Evolutionary conservation across 2,797 vertebrate genomes (phyloP).

Genomic region (Helostoma temminkii): DNA sequence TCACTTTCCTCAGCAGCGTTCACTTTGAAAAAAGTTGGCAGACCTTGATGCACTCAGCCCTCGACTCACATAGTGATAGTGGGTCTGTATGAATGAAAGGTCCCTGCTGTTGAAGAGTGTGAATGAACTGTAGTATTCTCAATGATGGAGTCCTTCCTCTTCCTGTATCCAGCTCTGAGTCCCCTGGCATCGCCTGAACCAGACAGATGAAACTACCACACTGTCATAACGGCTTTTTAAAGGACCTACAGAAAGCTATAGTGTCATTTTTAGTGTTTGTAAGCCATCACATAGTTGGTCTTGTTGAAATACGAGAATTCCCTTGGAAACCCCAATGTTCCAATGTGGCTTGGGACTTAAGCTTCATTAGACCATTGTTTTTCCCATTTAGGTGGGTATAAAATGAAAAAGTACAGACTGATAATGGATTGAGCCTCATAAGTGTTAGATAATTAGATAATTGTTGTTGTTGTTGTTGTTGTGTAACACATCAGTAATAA

Average conservation of each 20-base stretch:
- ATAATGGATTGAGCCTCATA: not conserved
- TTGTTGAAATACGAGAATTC: not conserved
- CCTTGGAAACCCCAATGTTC: no score
- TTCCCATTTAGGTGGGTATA: not conserved
- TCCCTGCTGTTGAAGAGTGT: constrained; percentile 66
- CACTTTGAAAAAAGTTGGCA: constrained; percentile 35
- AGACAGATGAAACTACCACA: constrained; percentile 28
- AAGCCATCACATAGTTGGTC: not conserved
- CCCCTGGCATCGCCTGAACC: constrained; percentile 41
- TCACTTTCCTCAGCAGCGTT: not conserved
- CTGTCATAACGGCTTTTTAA: constrained; percentile 13
- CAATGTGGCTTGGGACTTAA: no score
- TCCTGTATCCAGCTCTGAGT: constrained; percentile 54
- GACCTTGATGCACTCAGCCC: constrained; percentile 55
- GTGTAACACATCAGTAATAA: no score
- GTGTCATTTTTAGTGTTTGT: not conserved
- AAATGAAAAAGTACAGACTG: not conserved
- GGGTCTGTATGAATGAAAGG: constrained; percentile 71
- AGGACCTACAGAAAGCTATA: not conserved
- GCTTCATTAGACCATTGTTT: not conserved
- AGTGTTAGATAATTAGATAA: no score
- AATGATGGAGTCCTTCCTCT: constrained; percentile 66
- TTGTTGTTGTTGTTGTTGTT: no score
- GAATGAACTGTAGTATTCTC: constrained; percentile 74
- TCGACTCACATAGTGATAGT: constrained; percentile 61